Evolutionary conservation across 2,113 vertebrate species (phyloP), one percentile per base, ranked within the genome.

Genomic region (Columba livia): DNA sequence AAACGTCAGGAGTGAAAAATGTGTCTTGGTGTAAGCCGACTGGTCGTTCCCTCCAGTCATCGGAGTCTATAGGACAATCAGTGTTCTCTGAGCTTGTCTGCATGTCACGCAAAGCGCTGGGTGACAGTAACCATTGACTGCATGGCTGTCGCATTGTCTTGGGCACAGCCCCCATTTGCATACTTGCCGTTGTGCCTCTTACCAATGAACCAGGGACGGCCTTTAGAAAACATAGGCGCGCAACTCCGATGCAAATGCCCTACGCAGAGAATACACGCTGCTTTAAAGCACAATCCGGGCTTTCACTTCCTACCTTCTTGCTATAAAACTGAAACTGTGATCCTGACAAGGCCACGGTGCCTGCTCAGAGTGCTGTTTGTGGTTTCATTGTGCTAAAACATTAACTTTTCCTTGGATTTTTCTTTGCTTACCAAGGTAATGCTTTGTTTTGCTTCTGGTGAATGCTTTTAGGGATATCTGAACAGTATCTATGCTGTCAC

Each of bases 1-100:
- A 96, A 96, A 95, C n/a, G 97, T 97, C 97, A 97, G 96, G 95
- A 97, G 94, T 97, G 97, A 98, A 97, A 97, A 97, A 98, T 98
- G 96, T 95, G 96, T 91, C 97, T 96, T 97, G 96, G 96, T 97
- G 97, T 96, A 97, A 97, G 96, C 96, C 79, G 92, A 96, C 97
- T 97, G 96, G 96, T 95, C 80, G 78, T 86, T 97, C 97, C 94
- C 96, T 86, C 48, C 95, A 97, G 91, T 97, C 91, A 90, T 89
- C 11, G 25, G 88, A 69, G 94, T 95, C 96, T 96, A 93, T 95
- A 93, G 97, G 96, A 95, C 96, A 92, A 93, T 96, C 96, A 90
- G 1, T 98, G 96, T 96, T 96, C 96, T 25, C 94, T 92, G 8
- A 56, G 96, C 97, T 97, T 97, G 97, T 97, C 96, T 97, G 96